These are phyloP conservation scores for Drosophila formosana DNA, from an alignment of 2,888 invertebrate genomes.

Conservation along the genomic window DNA sequence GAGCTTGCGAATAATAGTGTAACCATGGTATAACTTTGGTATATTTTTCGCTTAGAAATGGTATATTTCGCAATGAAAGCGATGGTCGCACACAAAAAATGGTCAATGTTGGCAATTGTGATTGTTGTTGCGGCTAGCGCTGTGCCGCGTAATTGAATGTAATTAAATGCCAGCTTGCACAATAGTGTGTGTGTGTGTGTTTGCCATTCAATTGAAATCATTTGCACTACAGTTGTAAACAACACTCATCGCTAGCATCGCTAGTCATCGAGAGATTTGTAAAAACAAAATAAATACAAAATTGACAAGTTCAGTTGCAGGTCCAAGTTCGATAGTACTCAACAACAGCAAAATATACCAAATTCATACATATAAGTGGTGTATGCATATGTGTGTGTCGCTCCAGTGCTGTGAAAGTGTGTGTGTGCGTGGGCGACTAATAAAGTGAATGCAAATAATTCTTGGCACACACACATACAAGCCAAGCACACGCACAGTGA, in stretches of 20 bases:
- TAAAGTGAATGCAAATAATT: constrained; percentile 51
- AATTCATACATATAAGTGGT: constrained; percentile 34
- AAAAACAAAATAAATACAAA: constrained; percentile 17
- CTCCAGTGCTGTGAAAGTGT: constrained; percentile 2
- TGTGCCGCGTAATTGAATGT: constrained; percentile 21
- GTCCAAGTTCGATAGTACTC: constrained; percentile 37
- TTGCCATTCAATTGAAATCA: constrained; percentile 1
- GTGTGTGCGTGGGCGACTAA: constrained; percentile 33
- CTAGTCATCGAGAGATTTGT: constrained; percentile 58
- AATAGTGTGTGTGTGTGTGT: background rate
- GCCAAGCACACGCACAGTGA: constrained; percentile 1
- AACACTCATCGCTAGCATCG: constrained; percentile 38
- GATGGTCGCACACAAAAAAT: background rate
- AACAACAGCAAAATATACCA: constrained; percentile 1
- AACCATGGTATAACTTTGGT: background rate
- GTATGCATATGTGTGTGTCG: constrained; percentile 7
- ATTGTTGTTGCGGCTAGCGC: background rate
- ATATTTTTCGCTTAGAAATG: background rate
- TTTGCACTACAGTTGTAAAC: constrained; percentile 5
- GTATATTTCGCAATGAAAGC: background rate
- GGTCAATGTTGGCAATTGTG: constrained; percentile 4
- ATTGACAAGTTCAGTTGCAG: constrained; percentile 42
- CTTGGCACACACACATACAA: constrained; percentile 7
- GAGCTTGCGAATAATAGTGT: no score
- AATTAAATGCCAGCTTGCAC: constrained; percentile 24